phyloP scores from a whole-genome alignment of 2,888 invertebrate genomes.

The Scelioninae gen. 1 region DNA sequence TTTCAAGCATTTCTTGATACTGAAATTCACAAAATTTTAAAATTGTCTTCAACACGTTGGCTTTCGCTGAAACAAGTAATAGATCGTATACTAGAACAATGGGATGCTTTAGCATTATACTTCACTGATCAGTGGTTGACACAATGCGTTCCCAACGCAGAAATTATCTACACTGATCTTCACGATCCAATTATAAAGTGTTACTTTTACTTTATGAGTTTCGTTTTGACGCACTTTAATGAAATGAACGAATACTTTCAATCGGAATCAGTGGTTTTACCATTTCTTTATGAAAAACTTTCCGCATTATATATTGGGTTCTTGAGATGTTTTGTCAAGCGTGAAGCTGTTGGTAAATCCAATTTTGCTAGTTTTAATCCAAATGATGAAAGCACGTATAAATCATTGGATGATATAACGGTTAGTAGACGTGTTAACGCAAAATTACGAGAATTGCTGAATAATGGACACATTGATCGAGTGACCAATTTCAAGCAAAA shows the following conservation, averaged over 20 bases:
- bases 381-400: background rate
- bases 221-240: conserved; percentile 62
- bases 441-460: too few species aligned
- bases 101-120: conserved; percentile 73
- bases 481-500: background rate
- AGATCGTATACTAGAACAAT: conserved; percentile 74
- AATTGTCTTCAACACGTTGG: conserved; percentile 76
- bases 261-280: conserved; percentile 55
- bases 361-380: background rate
- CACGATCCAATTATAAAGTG: conserved; percentile 69
- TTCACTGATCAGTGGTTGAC: conserved; percentile 59
- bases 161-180: conserved; percentile 63
- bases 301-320: background rate
- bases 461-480: background rate
- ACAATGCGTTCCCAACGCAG: conserved; percentile 63
- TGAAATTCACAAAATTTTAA: conserved; percentile 72
- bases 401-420: too few species aligned
- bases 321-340: conserved; percentile 1
- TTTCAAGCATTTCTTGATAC: conserved; percentile 72
- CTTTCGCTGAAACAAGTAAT: conserved; percentile 74
- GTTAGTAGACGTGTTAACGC: too few species aligned
- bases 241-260: conserved; percentile 67
- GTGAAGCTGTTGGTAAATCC: background rate
- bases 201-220: conserved; percentile 67
- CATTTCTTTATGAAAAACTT: conserved; percentile 46